Evolutionary conservation across 2,113 vertebrate genomes (phyloP).

Genomic region (Poeciliopsis retropinna): DNA sequence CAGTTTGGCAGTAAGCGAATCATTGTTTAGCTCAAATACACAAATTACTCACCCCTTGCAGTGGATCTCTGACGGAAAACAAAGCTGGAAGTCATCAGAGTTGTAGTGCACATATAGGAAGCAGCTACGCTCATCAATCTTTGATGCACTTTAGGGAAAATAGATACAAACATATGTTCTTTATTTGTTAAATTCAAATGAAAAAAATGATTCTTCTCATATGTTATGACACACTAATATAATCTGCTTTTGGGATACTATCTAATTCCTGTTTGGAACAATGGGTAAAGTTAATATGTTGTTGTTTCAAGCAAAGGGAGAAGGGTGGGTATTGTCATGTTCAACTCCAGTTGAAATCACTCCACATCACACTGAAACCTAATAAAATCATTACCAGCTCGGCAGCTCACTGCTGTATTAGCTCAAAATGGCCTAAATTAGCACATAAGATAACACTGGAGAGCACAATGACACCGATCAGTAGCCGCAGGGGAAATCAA

Average conservation of each 20-base stretch:
- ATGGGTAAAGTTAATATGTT: constrained; percentile 8
- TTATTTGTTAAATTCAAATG: background rate
- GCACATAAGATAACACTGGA: constrained; percentile 24
- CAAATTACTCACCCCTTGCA: constrained; percentile 83
- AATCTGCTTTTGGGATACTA: background rate
- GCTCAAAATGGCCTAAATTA: constrained; percentile 3
- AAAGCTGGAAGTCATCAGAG: constrained; percentile 90
- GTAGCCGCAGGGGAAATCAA: constrained; percentile 7
- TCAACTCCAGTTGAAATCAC: background rate
- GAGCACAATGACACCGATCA: constrained; percentile 24
- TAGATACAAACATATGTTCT: background rate
- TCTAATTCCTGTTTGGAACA: background rate
- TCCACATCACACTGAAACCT: background rate
- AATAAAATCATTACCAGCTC: constrained; percentile 9
- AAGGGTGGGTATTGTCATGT: background rate
- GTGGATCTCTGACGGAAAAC: constrained; percentile 87
- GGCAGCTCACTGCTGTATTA: constrained; percentile 6
- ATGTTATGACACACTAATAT: background rate
- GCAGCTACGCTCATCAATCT: constrained; percentile 88
- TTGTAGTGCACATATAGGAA: constrained; percentile 88
- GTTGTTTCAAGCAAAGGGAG: background rate
- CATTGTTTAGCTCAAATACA: background rate
- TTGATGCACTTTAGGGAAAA: constrained; percentile 80
- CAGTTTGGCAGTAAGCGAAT: background rate
- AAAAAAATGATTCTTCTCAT: background rate